Evolutionary conservation across 2,113 vertebrate species (phyloP).

Genomic region (Desmodus rotundus): DNA sequence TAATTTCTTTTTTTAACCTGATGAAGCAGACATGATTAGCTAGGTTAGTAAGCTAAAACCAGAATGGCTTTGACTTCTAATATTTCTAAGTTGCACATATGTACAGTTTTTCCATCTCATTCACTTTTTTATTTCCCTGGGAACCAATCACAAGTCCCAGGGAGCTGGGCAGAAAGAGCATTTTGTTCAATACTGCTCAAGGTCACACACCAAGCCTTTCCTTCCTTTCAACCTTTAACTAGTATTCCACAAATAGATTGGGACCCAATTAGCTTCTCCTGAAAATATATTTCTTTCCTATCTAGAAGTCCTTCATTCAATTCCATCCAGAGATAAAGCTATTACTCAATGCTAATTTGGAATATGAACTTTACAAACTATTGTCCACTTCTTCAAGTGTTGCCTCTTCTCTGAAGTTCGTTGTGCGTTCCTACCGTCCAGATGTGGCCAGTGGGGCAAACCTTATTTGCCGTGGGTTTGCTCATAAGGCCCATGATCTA

Average conservation of each 20-base stretch:
- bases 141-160: not conserved
- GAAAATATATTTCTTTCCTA: not conserved
- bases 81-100: not conserved
- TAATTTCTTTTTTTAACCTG: not conserved
- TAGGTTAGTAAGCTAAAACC: conserved; percentile 6
- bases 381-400: not conserved
- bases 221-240: not conserved
- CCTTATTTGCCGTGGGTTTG: not conserved
- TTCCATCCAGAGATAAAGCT: not conserved
- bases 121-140: conserved; percentile 20
- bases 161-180: not conserved
- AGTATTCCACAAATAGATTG: not conserved
- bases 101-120: not conserved
- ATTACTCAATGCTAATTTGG: not conserved
- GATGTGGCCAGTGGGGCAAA: not conserved
- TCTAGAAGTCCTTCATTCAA: not conserved
- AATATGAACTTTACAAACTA: not conserved
- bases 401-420: not conserved
- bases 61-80: not conserved
- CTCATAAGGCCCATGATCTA: not conserved
- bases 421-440: not conserved
- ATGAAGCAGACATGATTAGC: not conserved
- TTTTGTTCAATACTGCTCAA: conserved; percentile 8
- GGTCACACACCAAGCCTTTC: not conserved
- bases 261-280: not conserved